Evolutionary conservation across 1,140 invertebrate species (phyloP), one percentile per base, ranked within the genome.

Genomic region (Drosophila eugracilis): DNA sequence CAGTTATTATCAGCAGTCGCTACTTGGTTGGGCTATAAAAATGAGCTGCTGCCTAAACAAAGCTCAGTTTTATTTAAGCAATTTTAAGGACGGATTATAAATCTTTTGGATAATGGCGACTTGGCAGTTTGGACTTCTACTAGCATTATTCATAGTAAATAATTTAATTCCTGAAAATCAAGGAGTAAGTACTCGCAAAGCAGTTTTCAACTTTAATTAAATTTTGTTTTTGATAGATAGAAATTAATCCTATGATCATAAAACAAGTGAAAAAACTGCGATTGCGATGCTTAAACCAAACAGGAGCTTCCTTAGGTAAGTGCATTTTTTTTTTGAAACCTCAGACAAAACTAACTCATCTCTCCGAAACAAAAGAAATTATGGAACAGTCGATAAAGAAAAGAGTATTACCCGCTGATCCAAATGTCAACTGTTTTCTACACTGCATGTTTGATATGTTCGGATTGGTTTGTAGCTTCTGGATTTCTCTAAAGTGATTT

Each of bases 391-490:
- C 65, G 0, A 34, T 78, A 10, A 66, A 49, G 21, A 48, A 42
- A 1, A 34, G 21, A 19, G 9, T 7, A 6, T 10, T 91, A 24
- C 83, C 85, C 3, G 44, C 52, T 1, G 74, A 90, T 58, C 37
- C 50, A 2, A n/a, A 15, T 10, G 54, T 90, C 4, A 75, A 89
- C 12, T 91, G 89, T 14, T 91, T 90, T 37, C 10, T 91, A 0
- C 78, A 91, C 42, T 91, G 89, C 66, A 63, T 91, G 69, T 74
- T 90, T 45, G 78, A 91, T 22, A 81, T 69, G 65, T 74, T 91
- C n/a, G 89, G 89, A 24, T 45, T 91, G 60, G 89, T 91, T 7
- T 5, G 26, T 39, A 22, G 37, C 15, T 62, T 53, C 19, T 10
- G 10, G 0, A 26, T 24, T 2, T 0, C 0, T 12, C n/a, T 47